A percentile compares a stretch with the other conserved stretches of the same genome.
phyloP scores from a whole-genome alignment of 2,113 vertebrate genomes.

The Lamprologus speciosus region DNA sequence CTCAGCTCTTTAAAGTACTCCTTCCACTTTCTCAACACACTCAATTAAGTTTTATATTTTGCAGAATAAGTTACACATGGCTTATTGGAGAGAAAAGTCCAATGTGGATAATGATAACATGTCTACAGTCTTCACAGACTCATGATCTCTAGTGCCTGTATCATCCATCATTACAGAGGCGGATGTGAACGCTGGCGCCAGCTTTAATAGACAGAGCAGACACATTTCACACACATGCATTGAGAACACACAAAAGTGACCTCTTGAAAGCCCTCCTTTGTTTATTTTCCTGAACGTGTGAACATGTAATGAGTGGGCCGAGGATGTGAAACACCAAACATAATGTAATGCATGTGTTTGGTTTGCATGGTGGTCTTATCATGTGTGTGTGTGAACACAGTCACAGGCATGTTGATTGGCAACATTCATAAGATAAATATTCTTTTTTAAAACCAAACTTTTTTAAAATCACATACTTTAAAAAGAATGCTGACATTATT shows the following conservation, averaged over 20 bases:
- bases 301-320: background rate
- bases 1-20: background rate
- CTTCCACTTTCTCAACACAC: background rate
- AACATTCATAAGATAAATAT: background rate
- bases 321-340: background rate
- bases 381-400: background rate
- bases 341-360: background rate
- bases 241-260: background rate
- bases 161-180: background rate
- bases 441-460: background rate
- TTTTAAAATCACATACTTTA: background rate
- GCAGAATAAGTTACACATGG: background rate
- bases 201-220: background rate
- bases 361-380: background rate
- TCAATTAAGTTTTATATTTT: background rate
- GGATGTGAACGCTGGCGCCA: background rate
- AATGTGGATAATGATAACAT: background rate
- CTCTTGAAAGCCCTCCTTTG: background rate
- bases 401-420: background rate
- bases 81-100: background rate
- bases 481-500: background rate
- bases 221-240: background rate
- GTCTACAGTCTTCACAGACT: background rate
- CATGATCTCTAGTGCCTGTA: background rate
- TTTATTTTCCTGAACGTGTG: background rate